Percentiles rank a stretch among this genome's conserved stretches.
Conservation (phyloP, 2,888 invertebrate species). For the Drepana falcataria region DNA sequence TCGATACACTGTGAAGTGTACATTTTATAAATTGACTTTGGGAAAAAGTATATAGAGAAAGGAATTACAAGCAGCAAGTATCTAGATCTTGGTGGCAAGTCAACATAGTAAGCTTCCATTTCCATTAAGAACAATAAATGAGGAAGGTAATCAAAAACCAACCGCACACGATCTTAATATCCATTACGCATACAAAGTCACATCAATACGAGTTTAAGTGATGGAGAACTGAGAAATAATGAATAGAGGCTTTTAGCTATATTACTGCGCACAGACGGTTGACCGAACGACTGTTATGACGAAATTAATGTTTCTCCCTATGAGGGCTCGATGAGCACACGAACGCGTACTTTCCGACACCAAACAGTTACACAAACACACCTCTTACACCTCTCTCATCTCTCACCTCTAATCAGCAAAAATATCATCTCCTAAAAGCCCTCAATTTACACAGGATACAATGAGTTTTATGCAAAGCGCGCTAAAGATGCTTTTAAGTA, state of each 20-base stretch:
- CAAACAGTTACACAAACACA: too few species aligned
- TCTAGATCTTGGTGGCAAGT: too few species aligned
- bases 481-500: slow-evolving; percentile 28
- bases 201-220: slow-evolving; percentile 33
- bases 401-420: too few species aligned
- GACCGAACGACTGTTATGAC: slow-evolving; percentile 54
- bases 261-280: slow-evolving; percentile 52
- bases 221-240: slow-evolving; percentile 36
- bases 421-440: too few species aligned
- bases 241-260: slow-evolving; percentile 63
- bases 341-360: background rate
- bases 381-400: too few species aligned
- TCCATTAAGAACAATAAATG: background rate
- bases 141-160: background rate
- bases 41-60: too few species aligned
- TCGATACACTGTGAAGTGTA: too few species aligned
- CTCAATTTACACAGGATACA: too few species aligned
- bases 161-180: slow-evolving; percentile 8
- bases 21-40: too few species aligned
- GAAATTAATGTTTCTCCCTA: slow-evolving; percentile 51
- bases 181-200: slow-evolving; percentile 26
- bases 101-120: background rate
- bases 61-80: too few species aligned
- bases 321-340: background rate
- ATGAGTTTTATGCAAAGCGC: background rate